Evolutionary conservation across 2,888 invertebrate genomes (phyloP).

Genomic region (Megamerina dolium): DNA sequence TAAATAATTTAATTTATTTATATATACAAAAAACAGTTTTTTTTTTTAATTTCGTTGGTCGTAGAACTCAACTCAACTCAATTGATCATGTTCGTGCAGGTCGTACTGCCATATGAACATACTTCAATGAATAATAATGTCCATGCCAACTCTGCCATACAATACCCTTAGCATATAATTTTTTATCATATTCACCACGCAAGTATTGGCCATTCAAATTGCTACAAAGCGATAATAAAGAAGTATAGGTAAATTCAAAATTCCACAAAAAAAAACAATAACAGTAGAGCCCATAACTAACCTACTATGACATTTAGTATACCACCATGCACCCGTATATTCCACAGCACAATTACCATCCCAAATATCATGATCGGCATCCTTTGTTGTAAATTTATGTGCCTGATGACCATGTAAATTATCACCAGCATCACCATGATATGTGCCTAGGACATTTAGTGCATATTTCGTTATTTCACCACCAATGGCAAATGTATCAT

Average conservation of each 20-base stretch:
- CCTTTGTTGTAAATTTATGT: slow-evolving; percentile 61
- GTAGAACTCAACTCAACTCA: too few species aligned
- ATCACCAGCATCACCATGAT: slow-evolving; percentile 61
- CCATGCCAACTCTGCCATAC: background rate
- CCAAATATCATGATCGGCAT: slow-evolving; percentile 62
- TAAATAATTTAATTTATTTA: too few species aligned
- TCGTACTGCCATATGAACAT: background rate
- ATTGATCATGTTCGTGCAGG: background rate
- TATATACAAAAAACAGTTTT: too few species aligned
- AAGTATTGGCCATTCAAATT: slow-evolving; percentile 4
- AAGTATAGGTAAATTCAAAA: too few species aligned
- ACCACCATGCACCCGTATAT: slow-evolving; percentile 70
- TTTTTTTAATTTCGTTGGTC: too few species aligned
- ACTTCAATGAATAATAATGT: background rate
- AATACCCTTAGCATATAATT: slow-evolving; percentile 1
- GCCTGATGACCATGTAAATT: slow-evolving; percentile 63
- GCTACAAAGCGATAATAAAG: background rate
- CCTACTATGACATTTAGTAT: slow-evolving; percentile 63
- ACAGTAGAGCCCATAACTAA: too few species aligned
- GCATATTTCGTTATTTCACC: slow-evolving; percentile 59
- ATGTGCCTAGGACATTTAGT: slow-evolving; percentile 59
- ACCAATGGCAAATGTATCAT: slow-evolving; percentile 60
- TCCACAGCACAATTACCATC: slow-evolving; percentile 61
- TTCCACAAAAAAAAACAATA: too few species aligned
- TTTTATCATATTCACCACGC: background rate